These are phyloP conservation scores for Dolichallabes microphthalmus DNA, from an alignment of 2,113 vertebrate genomes.

Conservation along the genomic window DNA sequence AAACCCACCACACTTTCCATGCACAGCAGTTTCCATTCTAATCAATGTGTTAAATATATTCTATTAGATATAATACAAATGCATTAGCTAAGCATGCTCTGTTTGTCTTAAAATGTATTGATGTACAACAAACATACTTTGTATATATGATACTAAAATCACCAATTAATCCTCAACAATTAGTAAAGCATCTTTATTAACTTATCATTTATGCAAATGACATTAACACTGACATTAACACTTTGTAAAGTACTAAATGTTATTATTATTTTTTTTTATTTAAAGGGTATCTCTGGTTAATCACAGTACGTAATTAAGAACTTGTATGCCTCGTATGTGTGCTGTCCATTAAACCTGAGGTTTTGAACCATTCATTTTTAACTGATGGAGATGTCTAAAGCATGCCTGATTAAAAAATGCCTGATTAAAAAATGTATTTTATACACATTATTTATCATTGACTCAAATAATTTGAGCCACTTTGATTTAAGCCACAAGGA, in stretches of 20 bases:
- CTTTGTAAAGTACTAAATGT: neutral
- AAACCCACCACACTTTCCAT: conserved; percentile 27
- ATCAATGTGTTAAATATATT: neutral
- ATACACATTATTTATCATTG: neutral
- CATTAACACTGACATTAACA: neutral
- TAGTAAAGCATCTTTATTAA: neutral
- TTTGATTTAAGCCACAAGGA: neutral
- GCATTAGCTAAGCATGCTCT: neutral
- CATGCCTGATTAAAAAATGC: neutral
- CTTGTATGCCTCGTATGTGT: neutral
- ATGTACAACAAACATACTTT: neutral
- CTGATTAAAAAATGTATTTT: neutral
- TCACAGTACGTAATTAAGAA: neutral
- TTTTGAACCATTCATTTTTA: neutral
- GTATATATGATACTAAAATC: neutral
- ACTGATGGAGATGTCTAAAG: neutral
- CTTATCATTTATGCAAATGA: neutral
- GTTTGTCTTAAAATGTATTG: neutral
- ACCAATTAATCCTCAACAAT: neutral
- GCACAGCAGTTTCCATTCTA: conserved; percentile 27
- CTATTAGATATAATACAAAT: neutral
- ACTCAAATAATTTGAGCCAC: no score
- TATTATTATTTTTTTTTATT: neutral
- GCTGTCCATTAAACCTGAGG: neutral
- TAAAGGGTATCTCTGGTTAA: neutral